These are phyloP conservation scores for Branchellion lobata DNA, from an alignment of 2,888 invertebrate species.

Conservation along the genomic window DNA sequence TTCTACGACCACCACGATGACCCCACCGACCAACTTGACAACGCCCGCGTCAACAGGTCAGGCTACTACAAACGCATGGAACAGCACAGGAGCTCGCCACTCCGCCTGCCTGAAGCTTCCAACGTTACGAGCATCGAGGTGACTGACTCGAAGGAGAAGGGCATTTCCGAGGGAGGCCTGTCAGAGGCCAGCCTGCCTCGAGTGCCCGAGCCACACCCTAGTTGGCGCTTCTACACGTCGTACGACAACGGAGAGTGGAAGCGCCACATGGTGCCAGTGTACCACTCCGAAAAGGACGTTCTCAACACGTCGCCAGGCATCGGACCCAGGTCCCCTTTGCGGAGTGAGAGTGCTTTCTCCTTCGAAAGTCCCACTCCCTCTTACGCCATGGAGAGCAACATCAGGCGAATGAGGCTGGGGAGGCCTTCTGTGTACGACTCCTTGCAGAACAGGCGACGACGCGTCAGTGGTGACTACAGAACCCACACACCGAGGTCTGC, in stretches of 20 bases:
- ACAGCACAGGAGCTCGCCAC: background rate
- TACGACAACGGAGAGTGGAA: conserved; percentile 49
- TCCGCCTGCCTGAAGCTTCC: background rate
- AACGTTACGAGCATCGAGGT: background rate
- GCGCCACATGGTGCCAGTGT: conserved; percentile 45
- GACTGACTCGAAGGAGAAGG: conserved; percentile 15
- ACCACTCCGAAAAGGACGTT: conserved; percentile 45
- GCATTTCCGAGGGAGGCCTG: conserved; percentile 39
- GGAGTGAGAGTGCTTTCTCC: conserved; percentile 7
- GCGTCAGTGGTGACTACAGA: background rate
- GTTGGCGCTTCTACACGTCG: conserved; percentile 49
- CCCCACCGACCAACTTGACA: conserved; percentile 8
- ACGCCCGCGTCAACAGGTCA: conserved; percentile 2
- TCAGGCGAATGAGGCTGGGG: conserved; percentile 33
- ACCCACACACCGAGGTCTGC: conserved; percentile 22
- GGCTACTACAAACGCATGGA: conserved; percentile 37
- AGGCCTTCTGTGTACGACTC: conserved; percentile 35
- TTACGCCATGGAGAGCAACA: conserved; percentile 11
- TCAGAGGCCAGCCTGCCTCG: conserved; percentile 30
- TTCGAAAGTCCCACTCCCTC: background rate
- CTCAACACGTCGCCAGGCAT: conserved; percentile 5
- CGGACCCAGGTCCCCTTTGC: background rate
- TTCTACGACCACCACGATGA: conserved; percentile 1
- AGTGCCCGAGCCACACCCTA: conserved; percentile 44
- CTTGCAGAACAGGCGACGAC: conserved; percentile 26